Conservation (phyloP, 2,113 vertebrate genomes). For the Dicentrarchus labrax region DNA sequence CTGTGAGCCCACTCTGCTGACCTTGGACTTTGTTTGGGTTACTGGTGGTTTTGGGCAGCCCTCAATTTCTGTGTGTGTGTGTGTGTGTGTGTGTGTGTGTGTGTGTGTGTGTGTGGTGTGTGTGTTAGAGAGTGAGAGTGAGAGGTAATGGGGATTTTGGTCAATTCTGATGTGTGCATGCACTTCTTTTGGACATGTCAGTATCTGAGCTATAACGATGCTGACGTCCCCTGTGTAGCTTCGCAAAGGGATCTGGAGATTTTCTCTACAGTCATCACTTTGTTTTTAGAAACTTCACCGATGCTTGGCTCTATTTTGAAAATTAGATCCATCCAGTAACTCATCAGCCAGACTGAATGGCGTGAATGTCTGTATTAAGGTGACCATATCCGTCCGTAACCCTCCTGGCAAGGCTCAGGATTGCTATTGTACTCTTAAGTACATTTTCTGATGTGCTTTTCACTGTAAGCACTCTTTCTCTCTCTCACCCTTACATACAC, state of each 20-base stretch:
- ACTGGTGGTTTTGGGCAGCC: slow-evolving; percentile 64
- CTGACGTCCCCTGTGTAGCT: slow-evolving; percentile 18
- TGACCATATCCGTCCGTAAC: slow-evolving; percentile 36
- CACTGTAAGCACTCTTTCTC: slow-evolving; percentile 19
- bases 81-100: slow-evolving; percentile 39
- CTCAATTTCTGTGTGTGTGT: slow-evolving; percentile 27
- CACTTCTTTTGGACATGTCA: slow-evolving; percentile 25
- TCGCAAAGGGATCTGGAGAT: slow-evolving; percentile 25
- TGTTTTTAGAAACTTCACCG: slow-evolving; percentile 31
- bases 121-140: not conserved
- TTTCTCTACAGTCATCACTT: slow-evolving; percentile 38
- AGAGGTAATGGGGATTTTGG: not conserved
- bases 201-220: slow-evolving; percentile 23
- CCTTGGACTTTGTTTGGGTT: slow-evolving; percentile 77
- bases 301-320: slow-evolving; percentile 27
- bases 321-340: slow-evolving; percentile 18
- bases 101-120: slow-evolving; percentile 13
- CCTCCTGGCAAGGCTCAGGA: not conserved
- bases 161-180: not conserved
- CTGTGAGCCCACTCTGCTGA: slow-evolving; percentile 66
- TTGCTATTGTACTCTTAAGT: slow-evolving; percentile 40
- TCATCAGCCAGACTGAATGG: slow-evolving; percentile 18
- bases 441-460: slow-evolving; percentile 41
- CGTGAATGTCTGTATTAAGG: slow-evolving; percentile 13
- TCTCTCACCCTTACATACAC: not conserved